Conservation (phyloP, 2,888 invertebrate genomes). For the Octodonta nipae region DNA sequence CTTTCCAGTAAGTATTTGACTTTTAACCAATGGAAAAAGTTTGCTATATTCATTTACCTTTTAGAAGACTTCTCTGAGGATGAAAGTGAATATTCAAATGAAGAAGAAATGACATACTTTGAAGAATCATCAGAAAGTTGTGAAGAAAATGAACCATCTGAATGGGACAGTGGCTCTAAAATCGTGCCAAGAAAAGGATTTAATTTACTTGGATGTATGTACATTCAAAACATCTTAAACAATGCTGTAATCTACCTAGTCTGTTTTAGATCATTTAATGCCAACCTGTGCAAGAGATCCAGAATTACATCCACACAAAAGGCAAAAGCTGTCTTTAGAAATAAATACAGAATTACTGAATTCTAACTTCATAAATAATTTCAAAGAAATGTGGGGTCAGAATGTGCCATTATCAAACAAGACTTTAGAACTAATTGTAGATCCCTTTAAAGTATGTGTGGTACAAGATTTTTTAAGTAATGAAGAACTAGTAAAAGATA, state of each 20-base stretch:
- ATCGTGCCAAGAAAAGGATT: constrained; percentile 11
- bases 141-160: constrained; percentile 26
- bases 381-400: constrained; percentile 38
- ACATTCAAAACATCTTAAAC: too few relatives aligned
- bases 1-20: constrained; percentile 3
- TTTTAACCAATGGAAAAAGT: not conserved
- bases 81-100: constrained; percentile 11
- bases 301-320: constrained; percentile 18
- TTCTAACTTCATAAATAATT: constrained; percentile 16
- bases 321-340: constrained; percentile 20
- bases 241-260: too few relatives aligned
- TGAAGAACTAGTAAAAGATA: constrained; percentile 43
- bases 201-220: constrained; percentile 18
- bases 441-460: constrained; percentile 56
- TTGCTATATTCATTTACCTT: not conserved
- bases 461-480: constrained; percentile 49
- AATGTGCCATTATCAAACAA: constrained; percentile 31
- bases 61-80: constrained; percentile 10
- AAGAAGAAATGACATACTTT: constrained; percentile 11
- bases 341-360: constrained; percentile 13
- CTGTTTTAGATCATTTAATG: constrained; percentile 30
- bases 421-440: constrained; percentile 41
- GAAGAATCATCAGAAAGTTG: constrained; percentile 26
- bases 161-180: constrained; percentile 28
- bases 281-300: constrained; percentile 24